Evolutionary conservation across 2,797 vertebrate genomes (phyloP).

Genomic region (Eleutherodactylus coqui): DNA sequence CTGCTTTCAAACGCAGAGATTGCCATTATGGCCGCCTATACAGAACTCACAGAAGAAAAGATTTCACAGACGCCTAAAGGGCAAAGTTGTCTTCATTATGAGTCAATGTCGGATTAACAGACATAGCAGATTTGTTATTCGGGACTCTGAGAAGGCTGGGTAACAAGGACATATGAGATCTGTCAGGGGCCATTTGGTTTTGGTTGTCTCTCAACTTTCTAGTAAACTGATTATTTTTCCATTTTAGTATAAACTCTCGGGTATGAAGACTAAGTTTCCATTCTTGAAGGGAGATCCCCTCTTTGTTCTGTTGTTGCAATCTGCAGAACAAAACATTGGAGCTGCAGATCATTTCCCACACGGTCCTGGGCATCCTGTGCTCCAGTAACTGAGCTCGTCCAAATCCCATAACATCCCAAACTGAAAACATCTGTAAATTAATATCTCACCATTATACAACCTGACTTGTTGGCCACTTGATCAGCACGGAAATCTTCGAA

Average conservation of each 20-base stretch:
- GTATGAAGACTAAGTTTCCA: background rate
- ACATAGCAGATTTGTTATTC: too few relatives aligned
- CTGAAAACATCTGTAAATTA: slow-evolving; percentile 1
- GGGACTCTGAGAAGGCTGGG: too few relatives aligned
- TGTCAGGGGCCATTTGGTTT: too few relatives aligned
- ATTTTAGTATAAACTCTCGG: background rate
- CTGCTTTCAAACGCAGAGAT: too few relatives aligned
- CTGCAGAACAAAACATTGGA: background rate
- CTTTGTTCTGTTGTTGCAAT: background rate
- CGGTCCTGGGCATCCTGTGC: background rate
- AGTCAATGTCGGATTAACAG: too few relatives aligned
- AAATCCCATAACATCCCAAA: background rate
- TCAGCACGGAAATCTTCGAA: background rate
- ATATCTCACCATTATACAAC: background rate
- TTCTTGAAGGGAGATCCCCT: background rate
- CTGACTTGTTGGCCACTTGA: background rate
- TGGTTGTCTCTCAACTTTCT: background rate
- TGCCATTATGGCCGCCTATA: too few relatives aligned
- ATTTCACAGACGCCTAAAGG: too few relatives aligned
- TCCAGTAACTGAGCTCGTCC: background rate
- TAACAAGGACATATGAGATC: too few relatives aligned
- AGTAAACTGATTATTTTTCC: background rate
- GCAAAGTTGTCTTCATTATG: too few relatives aligned
- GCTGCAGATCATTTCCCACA: background rate
- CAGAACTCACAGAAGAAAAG: too few relatives aligned